Conservation (phyloP, 37 sponge, comb jelly and placozoan species). For the Geodia barretti region DNA sequence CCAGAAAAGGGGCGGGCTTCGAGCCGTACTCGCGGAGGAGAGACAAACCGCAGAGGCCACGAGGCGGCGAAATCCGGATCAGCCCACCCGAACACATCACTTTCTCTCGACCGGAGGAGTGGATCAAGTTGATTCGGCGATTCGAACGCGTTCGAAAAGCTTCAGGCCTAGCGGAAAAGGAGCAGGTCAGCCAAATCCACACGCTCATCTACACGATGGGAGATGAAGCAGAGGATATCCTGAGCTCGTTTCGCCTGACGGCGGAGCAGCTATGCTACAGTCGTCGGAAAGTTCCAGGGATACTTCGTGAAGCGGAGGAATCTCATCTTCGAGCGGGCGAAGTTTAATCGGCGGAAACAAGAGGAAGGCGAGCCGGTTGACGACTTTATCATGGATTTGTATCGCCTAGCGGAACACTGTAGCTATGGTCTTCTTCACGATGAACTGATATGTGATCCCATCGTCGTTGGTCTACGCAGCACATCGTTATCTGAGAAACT, state of each 20-base stretch:
- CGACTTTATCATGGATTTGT: slow-evolving; percentile 21
- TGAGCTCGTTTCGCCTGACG: slow-evolving; percentile 6
- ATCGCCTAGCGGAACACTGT: slow-evolving; percentile 36
- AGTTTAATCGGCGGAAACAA: slow-evolving; percentile 40
- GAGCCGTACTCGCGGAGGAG: too few species aligned
- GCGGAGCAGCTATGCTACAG: slow-evolving; percentile 11
- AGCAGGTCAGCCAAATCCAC: slow-evolving; percentile 9
- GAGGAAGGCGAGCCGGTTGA: slow-evolving; percentile 17
- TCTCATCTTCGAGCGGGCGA: slow-evolving; percentile 33
- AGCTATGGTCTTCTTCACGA: slow-evolving; percentile 24
- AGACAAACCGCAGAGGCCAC: too few species aligned
- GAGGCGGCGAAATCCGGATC: too few species aligned
- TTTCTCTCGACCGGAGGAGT: too few species aligned
- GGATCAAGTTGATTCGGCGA: too few species aligned
- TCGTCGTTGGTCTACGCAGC: slow-evolving; percentile 17
- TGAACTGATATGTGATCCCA: slow-evolving; percentile 34
- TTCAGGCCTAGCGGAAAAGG: slow-evolving; percentile 21
- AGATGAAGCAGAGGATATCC: slow-evolving; percentile 39
- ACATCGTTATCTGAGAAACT: slow-evolving; percentile 35
- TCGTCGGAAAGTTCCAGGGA: slow-evolving; percentile 3
- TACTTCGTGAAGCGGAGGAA: slow-evolving; percentile 27
- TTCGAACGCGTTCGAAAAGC: too few species aligned
- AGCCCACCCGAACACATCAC: too few species aligned
- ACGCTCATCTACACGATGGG: slow-evolving; percentile 33
- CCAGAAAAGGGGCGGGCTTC: too few species aligned